Conservation (phyloP, 2,888 invertebrate genomes). For the Monochamus alternatus region DNA sequence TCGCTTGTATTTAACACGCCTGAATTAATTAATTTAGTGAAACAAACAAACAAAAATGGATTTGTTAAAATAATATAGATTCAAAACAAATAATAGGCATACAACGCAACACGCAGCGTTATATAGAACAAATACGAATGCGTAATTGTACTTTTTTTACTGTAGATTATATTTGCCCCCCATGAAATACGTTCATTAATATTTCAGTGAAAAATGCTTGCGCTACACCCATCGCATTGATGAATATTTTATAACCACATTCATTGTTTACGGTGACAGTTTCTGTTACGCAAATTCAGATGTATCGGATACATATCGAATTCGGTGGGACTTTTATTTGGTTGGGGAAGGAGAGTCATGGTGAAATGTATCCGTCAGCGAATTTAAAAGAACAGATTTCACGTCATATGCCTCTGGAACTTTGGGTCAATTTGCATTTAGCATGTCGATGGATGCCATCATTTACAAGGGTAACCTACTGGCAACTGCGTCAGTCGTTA, state of each 20-base stretch:
- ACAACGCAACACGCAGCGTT: too few relatives aligned
- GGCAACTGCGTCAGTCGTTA: too few relatives aligned
- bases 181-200: background rate
- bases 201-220: conserved; percentile 1
- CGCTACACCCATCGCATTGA: background rate
- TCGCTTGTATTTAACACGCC: too few relatives aligned
- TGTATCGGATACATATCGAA: conserved; percentile 23
- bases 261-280: conserved; percentile 25
- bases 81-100: too few relatives aligned
- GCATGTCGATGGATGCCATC: too few relatives aligned
- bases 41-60: too few relatives aligned
- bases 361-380: background rate
- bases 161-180: too few relatives aligned
- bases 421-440: conserved; percentile 13
- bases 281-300: conserved; percentile 23
- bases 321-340: conserved; percentile 15
- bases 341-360: background rate
- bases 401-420: conserved; percentile 5
- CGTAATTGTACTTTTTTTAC: too few relatives aligned
- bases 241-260: conserved; percentile 20
- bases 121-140: too few relatives aligned
- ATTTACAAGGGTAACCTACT: too few relatives aligned
- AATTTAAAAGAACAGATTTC: conserved; percentile 7
- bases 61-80: too few relatives aligned
- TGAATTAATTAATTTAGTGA: too few relatives aligned